A percentile compares a stretch with the other conserved stretches of the same genome.
Evolutionary conservation across 2,113 vertebrate genomes (phyloP).

Genomic region (Xenotilapia caudafasciata): DNA sequence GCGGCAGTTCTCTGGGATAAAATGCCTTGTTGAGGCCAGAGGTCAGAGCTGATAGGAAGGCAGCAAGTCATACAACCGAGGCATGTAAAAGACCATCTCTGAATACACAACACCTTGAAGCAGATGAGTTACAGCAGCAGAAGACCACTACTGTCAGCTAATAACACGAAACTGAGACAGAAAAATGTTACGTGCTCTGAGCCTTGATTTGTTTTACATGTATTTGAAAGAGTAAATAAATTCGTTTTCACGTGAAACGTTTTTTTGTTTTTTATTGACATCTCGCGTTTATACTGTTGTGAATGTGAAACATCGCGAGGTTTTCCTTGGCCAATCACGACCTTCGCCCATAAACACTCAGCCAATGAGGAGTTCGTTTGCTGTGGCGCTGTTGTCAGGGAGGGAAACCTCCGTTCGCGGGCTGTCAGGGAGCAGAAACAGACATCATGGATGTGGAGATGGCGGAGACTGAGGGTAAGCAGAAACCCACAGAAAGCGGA

Average conservation of each 20-base stretch:
- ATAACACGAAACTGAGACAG: neutral
- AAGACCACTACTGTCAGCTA: neutral
- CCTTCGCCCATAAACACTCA: accelerated
- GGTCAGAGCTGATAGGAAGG: neutral
- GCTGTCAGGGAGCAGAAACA: neutral
- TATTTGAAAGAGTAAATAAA: neutral
- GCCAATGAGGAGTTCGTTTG: conserved; percentile 10
- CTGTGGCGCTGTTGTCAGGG: neutral
- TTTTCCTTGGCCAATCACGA: neutral
- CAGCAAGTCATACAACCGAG: neutral
- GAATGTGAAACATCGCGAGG: neutral
- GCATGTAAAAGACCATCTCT: neutral
- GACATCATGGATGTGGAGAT: conserved; percentile 32
- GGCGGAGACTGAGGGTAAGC: neutral
- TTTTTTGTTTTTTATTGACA: neutral
- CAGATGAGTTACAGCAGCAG: neutral
- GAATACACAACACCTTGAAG: neutral
- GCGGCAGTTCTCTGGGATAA: neutral
- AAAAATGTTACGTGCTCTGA: neutral
- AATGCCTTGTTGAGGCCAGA: neutral
- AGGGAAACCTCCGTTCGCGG: conserved; percentile 3
- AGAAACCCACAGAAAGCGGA: neutral
- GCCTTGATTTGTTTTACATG: neutral
- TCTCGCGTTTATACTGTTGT: neutral
- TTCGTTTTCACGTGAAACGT: neutral